These are phyloP conservation scores for Tachycineta bicolor DNA, from an alignment of 2,113 vertebrate genomes.

Conservation along the genomic window DNA sequence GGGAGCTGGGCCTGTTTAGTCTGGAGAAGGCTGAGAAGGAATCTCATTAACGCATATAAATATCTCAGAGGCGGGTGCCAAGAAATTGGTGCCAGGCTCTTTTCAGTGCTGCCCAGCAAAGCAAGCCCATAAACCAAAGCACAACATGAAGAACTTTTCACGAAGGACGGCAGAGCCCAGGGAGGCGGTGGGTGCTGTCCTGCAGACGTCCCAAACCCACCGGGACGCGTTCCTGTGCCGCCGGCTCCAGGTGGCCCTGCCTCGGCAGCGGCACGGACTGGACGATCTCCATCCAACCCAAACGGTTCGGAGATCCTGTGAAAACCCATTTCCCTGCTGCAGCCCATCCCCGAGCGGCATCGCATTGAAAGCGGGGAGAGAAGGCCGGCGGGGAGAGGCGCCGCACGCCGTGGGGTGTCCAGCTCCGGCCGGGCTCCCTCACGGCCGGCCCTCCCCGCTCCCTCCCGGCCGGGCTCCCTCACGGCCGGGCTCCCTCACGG, in stretches of 20 bases:
- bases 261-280: accelerated
- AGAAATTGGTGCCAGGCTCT: background rate
- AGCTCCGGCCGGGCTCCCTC: accelerated
- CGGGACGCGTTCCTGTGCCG: accelerated
- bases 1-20: background rate
- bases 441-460: accelerated
- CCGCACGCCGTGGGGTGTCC: accelerated
- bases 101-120: background rate
- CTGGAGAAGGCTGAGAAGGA: background rate
- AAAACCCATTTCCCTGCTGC: background rate
- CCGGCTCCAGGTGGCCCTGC: background rate
- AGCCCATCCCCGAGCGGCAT: accelerated
- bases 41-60: background rate
- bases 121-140: accelerated
- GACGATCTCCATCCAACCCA: accelerated
- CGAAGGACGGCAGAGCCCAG: background rate
- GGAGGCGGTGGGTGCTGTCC: too few species aligned
- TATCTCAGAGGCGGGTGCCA: accelerated
- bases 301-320: too few species aligned
- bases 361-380: accelerated
- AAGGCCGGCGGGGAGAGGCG: too few species aligned
- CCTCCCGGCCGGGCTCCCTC: accelerated
- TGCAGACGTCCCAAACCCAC: too few species aligned
- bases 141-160: accelerated
- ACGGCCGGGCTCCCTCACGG: accelerated